Evolutionary conservation across 2,113 vertebrate species (phyloP).

Genomic region (Alligator sinensis): DNA sequence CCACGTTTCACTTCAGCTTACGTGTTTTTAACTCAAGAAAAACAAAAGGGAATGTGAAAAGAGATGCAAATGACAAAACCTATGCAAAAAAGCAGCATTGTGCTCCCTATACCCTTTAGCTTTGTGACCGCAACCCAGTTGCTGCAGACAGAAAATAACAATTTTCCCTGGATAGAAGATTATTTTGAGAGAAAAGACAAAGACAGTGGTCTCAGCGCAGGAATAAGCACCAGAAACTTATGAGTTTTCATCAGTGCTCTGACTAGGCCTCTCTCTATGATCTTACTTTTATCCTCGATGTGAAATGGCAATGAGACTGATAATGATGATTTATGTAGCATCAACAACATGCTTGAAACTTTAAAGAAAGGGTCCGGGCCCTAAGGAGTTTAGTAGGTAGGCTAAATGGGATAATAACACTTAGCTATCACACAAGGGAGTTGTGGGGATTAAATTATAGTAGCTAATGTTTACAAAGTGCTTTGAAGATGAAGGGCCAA

Average conservation of each 20-base stretch:
- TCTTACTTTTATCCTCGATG: slow-evolving; percentile 71
- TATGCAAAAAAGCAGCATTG: not conserved
- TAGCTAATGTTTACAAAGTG: slow-evolving; percentile 75
- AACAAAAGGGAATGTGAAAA: too few relatives aligned
- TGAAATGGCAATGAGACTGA: slow-evolving; percentile 70
- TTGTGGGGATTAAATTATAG: slow-evolving; percentile 72
- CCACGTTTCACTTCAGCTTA: slow-evolving; percentile 14
- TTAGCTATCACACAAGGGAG: slow-evolving; percentile 72
- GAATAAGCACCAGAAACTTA: slow-evolving; percentile 58
- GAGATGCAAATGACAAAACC: not conserved
- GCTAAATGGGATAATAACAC: slow-evolving; percentile 76
- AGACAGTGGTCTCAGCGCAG: slow-evolving; percentile 31
- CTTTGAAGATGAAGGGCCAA: slow-evolving; percentile 75
- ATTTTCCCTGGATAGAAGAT: slow-evolving; percentile 42
- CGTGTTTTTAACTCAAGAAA: not conserved
- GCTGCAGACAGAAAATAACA: slow-evolving; percentile 65
- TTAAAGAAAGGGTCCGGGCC: slow-evolving; percentile 71
- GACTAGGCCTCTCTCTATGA: slow-evolving; percentile 66
- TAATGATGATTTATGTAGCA: slow-evolving; percentile 74
- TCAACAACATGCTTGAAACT: slow-evolving; percentile 69
- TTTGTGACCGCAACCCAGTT: slow-evolving; percentile 59
- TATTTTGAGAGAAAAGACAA: slow-evolving; percentile 6
- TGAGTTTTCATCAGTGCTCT: slow-evolving; percentile 44
- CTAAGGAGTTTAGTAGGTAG: slow-evolving; percentile 73
- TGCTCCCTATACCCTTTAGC: slow-evolving; percentile 58